phyloP scores from a whole-genome alignment of 2,113 vertebrate genomes.

The Boulengeromyrus knoepffleri region DNA sequence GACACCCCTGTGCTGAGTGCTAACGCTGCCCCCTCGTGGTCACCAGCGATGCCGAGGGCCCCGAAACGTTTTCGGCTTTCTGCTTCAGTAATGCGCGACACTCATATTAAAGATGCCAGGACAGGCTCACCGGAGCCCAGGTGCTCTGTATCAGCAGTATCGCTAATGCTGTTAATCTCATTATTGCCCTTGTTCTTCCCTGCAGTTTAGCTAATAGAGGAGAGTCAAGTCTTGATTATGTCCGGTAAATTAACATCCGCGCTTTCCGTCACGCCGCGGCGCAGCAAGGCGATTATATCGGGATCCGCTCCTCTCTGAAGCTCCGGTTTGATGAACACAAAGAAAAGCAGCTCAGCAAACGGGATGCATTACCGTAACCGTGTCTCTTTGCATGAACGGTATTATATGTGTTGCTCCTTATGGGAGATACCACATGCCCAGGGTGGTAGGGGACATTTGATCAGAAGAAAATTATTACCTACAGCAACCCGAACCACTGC shows the following conservation, averaged over 20 bases:
- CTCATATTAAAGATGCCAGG: constrained; percentile 4
- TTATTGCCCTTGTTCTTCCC: neutral
- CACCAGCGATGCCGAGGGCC: neutral
- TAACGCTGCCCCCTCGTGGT: constrained; percentile 54
- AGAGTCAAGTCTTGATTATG: neutral
- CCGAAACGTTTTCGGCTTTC: neutral
- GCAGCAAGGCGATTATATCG: neutral
- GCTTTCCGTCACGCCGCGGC: neutral
- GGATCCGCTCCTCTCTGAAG: neutral
- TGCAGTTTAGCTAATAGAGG: neutral
- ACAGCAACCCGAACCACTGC: neutral
- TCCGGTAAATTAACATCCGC: neutral
- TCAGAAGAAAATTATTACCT: neutral
- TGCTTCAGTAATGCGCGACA: neutral
- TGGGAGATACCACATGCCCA: neutral
- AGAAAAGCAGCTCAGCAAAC: neutral
- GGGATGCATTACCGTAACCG: neutral
- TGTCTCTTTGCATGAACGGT: too few relatives aligned
- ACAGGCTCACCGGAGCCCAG: neutral
- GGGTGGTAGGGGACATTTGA: neutral
- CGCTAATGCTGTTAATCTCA: neutral
- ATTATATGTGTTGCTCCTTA: neutral
- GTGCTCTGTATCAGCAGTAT: neutral
- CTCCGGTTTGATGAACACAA: neutral
- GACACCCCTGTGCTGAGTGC: neutral